Conservation (phyloP, 2,888 invertebrate genomes). For the Erebia epiphron region DNA sequence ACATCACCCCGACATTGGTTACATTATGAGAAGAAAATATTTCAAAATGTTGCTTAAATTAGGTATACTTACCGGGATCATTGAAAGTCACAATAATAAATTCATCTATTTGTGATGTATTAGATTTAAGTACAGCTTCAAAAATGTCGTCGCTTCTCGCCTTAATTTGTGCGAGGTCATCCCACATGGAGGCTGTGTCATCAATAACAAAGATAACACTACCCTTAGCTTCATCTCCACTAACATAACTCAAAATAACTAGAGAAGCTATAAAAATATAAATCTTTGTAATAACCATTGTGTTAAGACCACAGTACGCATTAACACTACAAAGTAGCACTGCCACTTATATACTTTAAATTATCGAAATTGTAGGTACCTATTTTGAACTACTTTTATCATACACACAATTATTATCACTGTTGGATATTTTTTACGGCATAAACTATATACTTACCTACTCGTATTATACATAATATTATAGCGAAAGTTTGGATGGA, state of each 20-base stretch:
- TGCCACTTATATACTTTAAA: not conserved
- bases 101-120: constrained; percentile 58
- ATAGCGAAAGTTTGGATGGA: no score
- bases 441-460: no score
- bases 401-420: not conserved
- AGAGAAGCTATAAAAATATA: not conserved
- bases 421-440: not conserved
- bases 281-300: not conserved
- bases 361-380: no score
- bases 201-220: constrained; percentile 67
- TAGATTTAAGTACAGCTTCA: constrained; percentile 54
- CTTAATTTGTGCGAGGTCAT: constrained; percentile 57
- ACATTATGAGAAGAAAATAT: not conserved
- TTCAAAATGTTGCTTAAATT: not conserved
- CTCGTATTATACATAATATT: no score
- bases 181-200: constrained; percentile 65
- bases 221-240: constrained; percentile 45
- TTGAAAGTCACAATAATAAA: constrained; percentile 66
- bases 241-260: not conserved
- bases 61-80: constrained; percentile 60
- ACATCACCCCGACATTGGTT: not conserved
- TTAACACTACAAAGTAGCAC: not conserved
- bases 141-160: constrained; percentile 53
- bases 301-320: not conserved
- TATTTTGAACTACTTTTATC: not conserved